phyloP scores from a whole-genome alignment of 2,113 vertebrate species.

The Cyanoderma ruficeps region DNA sequence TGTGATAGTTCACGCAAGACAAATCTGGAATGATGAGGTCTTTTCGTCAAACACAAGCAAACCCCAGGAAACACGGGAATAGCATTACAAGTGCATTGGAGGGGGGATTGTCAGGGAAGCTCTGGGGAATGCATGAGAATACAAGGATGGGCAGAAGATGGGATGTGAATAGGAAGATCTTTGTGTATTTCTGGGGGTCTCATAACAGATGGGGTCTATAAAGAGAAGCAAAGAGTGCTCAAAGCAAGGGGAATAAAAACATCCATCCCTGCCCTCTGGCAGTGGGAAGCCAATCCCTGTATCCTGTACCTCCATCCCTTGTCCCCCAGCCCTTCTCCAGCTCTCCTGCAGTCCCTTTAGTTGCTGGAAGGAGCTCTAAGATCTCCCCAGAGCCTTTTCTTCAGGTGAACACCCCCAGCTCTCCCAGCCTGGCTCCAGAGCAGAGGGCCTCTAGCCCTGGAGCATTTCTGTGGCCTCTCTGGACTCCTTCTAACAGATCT shows the following conservation, averaged over 20 bases:
- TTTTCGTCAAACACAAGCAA: constrained; percentile 29
- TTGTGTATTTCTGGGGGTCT: neutral
- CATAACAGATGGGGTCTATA: neutral
- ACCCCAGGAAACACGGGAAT: constrained; percentile 29
- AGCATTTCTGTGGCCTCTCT: rapidly evolving
- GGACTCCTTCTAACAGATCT: neutral
- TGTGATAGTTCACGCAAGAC: constrained; percentile 59
- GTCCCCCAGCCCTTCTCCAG: neutral
- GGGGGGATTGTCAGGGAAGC: neutral
- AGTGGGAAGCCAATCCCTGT: neutral
- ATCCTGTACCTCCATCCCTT: rapidly evolving
- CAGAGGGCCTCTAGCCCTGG: neutral
- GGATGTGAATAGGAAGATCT: neutral
- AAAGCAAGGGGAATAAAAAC: neutral
- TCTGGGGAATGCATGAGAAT: neutral
- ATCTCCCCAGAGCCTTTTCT: neutral
- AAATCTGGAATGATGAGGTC: constrained; percentile 57
- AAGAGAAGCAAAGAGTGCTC: neutral
- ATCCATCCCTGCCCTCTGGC: neutral
- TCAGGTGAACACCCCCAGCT: neutral
- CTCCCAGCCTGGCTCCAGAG: neutral
- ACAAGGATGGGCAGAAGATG: neutral
- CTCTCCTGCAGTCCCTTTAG: neutral
- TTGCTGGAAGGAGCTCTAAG: rapidly evolving
- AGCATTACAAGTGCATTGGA: constrained; percentile 14